phyloP scores from a whole-genome alignment of 2,888 invertebrate genomes.

The Scaptomyza tumidula region DNA sequence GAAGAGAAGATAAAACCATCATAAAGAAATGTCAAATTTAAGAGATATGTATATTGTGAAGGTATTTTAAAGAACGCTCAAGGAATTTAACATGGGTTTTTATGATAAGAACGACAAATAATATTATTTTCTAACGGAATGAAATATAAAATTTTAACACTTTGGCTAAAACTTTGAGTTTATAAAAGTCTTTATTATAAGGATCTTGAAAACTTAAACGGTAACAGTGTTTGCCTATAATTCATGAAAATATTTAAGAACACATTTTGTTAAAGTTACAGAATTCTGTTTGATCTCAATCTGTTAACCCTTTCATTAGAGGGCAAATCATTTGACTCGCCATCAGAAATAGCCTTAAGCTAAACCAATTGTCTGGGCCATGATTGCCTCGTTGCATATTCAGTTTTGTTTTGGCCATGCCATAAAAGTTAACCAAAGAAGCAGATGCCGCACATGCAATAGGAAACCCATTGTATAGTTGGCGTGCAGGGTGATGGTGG shows the following conservation, averaged over 20 bases:
- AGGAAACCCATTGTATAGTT: background rate
- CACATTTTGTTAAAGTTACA: background rate
- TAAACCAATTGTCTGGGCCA: conserved; percentile 20
- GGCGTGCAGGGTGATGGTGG: background rate
- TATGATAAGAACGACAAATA: too few relatives aligned
- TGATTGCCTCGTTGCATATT: conserved; percentile 12
- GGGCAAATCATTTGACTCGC: background rate
- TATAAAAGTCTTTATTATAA: too few relatives aligned
- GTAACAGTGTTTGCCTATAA: too few relatives aligned
- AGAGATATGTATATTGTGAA: too few relatives aligned
- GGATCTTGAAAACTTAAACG: background rate
- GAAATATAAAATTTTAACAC: too few relatives aligned
- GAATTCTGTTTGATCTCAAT: background rate
- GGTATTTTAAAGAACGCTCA: too few relatives aligned
- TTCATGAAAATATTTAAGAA: background rate
- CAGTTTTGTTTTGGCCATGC: conserved; percentile 30
- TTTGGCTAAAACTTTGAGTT: too few relatives aligned
- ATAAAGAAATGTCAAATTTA: background rate
- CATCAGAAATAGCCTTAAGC: conserved; percentile 1
- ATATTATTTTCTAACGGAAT: too few relatives aligned
- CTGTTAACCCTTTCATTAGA: background rate
- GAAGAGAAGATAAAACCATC: background rate
- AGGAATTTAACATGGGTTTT: too few relatives aligned
- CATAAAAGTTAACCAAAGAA: conserved; percentile 37
- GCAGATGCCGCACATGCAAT: conserved; percentile 11